Percentiles rank a stretch among this genome's conserved stretches.
Conservation (phyloP, 2,888 invertebrate genomes). For the Acleris literana region DNA sequence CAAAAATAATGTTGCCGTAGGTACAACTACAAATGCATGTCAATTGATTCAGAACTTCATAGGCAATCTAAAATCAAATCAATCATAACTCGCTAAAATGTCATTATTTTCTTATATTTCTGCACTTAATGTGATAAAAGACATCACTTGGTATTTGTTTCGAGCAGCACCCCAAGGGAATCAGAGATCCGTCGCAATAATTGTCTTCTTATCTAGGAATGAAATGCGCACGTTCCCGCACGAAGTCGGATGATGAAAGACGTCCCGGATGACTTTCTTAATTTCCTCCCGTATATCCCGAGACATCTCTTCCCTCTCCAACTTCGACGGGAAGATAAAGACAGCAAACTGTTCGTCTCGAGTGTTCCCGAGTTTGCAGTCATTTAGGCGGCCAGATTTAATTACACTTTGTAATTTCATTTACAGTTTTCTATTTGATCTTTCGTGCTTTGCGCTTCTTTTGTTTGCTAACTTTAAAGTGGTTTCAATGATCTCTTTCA, state of each 20-base stretch:
- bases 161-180: constrained; percentile 11
- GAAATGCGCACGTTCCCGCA: constrained; percentile 5
- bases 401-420: constrained; percentile 8
- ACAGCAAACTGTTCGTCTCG: not conserved
- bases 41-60: too few relatives aligned
- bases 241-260: constrained; percentile 19
- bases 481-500: constrained; percentile 16
- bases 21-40: too few relatives aligned
- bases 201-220: constrained; percentile 27
- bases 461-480: constrained; percentile 23
- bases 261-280: constrained; percentile 16
- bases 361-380: not conserved
- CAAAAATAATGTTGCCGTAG: too few relatives aligned
- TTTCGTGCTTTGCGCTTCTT: constrained; percentile 19
- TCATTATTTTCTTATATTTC: too few relatives aligned
- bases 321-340: not conserved
- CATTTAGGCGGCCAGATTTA: constrained; percentile 3
- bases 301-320: not conserved
- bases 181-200: constrained; percentile 25
- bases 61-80: too few relatives aligned
- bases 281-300: constrained; percentile 10
- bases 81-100: too few relatives aligned
- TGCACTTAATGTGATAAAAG: too few relatives aligned
- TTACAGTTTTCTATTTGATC: constrained; percentile 11
- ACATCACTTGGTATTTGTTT: constrained; percentile 4